These are phyloP conservation scores for Calliopsis andreniformis DNA, from an alignment of 1,140 invertebrate genomes.

Conservation along the genomic window DNA sequence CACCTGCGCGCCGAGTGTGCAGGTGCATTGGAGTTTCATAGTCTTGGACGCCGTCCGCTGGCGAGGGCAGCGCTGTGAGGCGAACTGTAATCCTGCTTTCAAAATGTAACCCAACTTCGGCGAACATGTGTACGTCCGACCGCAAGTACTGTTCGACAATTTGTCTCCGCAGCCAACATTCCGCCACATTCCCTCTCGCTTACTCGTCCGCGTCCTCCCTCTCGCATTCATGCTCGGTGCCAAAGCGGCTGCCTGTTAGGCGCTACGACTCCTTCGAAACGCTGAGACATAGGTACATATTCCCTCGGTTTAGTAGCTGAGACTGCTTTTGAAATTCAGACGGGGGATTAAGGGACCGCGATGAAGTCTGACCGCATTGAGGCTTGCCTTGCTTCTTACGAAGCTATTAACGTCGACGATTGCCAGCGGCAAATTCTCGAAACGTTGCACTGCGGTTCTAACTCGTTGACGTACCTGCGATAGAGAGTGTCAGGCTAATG, in stretches of 20 bases:
- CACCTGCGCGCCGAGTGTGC: conserved; percentile 59
- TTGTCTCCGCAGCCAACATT: conserved; percentile 69
- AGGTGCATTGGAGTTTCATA: conserved; percentile 67
- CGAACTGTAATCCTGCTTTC: conserved; percentile 80
- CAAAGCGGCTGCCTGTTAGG: not conserved
- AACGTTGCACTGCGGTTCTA: not conserved
- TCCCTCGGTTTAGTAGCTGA: not conserved
- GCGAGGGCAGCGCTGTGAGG: conserved; percentile 27
- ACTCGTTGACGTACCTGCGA: not conserved
- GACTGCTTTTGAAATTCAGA: conserved; percentile 5
- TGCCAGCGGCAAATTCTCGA: no score
- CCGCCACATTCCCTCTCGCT: conserved; percentile 22
- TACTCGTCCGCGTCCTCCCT: not conserved
- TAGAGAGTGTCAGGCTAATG: no score
- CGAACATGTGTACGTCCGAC: conserved; percentile 75
- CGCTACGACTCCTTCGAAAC: conserved; percentile 40
- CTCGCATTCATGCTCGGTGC: not conserved
- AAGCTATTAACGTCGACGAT: conserved; percentile 16
- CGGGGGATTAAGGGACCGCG: conserved; percentile 2
- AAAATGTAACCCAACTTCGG: conserved; percentile 76
- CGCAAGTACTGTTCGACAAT: conserved; percentile 77
- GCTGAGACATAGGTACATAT: not conserved
- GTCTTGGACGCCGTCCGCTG: conserved; percentile 48
- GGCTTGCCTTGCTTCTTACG: conserved; percentile 19
- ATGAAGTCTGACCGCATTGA: conserved; percentile 4